Evolutionary conservation across 2,113 vertebrate species (phyloP), one percentile per base, ranked within the genome.

Genomic region (Antigone vipio): DNA sequence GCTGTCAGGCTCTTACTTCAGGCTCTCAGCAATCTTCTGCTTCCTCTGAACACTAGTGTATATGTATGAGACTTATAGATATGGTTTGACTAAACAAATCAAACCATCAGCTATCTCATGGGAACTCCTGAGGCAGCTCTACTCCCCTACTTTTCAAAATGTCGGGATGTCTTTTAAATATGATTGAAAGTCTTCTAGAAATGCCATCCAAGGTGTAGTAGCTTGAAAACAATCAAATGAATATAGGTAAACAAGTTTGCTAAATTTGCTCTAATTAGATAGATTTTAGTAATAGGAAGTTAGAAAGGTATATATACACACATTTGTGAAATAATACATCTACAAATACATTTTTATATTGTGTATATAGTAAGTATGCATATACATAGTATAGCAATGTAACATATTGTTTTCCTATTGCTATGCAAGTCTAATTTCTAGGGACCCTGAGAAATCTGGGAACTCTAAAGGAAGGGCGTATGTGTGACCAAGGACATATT

Each of bases 1-100:
- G 45, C 71, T 93, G 85, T 84, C 91, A 95, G 83, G 71, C 73
- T 94, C 45, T 64, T 77, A 77, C 63, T 93, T 92, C 59, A 88
- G 50, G 42, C 91, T 93, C 68, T 81, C 63, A 77, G 69, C 80
- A 86, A 55, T 92, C 32, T 86, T 89, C 63, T 89, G 30, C 72
- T 88, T 95, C 55, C 64, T 88, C 77, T 80, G 64, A 92, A 67
- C 24, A 35, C 45, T 84, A 42, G 44, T 60, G 22, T 50, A 20
- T 89, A 45, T 69, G 68, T 63, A 84, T 88, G 62, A 80, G 76
- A 80, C 78, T 50, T 88, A 55, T 0, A 86, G 82, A 60, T 93
- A 82, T 81, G 90, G 60, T 84, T 74, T 95, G 93, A 94, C 85
- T 90, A 93, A 93, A 88, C 75, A 93, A 88, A 94, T 86, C 75